Evolutionary conservation across 2,888 invertebrate genomes (phyloP).

Genomic region (Epirrhoe alternata): DNA sequence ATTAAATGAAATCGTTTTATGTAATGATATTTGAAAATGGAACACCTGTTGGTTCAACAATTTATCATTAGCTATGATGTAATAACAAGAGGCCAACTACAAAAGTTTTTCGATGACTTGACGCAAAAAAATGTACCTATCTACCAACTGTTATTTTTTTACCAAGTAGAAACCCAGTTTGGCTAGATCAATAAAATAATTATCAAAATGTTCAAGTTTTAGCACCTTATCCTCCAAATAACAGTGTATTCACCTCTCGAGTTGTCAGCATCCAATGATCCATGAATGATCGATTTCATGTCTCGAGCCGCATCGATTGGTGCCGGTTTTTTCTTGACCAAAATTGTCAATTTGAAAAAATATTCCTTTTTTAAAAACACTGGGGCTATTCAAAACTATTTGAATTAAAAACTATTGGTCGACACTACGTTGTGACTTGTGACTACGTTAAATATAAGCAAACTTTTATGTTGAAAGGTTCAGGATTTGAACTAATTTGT

Average conservation of each 20-base stretch:
- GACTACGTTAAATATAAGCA: background rate
- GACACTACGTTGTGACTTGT: background rate
- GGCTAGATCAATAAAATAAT: background rate
- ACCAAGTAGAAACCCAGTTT: background rate
- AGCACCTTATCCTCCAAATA: conserved; percentile 22
- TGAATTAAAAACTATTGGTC: background rate
- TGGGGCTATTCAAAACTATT: conserved; percentile 1
- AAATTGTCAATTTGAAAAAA: conserved; percentile 41
- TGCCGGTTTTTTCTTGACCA: conserved; percentile 44
- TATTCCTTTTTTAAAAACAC: conserved; percentile 1
- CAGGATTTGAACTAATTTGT: too few species aligned
- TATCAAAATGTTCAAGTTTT: conserved; percentile 13
- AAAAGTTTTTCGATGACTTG: background rate
- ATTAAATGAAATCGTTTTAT: background rate
- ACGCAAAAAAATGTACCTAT: background rate
- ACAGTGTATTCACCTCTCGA: conserved; percentile 48
- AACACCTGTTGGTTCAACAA: background rate
- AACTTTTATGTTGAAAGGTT: background rate
- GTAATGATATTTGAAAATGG: background rate
- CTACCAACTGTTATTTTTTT: background rate
- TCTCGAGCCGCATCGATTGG: conserved; percentile 50
- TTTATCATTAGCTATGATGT: background rate
- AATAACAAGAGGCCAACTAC: too few species aligned
- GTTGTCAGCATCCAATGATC: conserved; percentile 60
- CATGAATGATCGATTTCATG: conserved; percentile 70